Conservation (phyloP, 2,113 vertebrate genomes). For the Tragelaphus buxtoni region DNA sequence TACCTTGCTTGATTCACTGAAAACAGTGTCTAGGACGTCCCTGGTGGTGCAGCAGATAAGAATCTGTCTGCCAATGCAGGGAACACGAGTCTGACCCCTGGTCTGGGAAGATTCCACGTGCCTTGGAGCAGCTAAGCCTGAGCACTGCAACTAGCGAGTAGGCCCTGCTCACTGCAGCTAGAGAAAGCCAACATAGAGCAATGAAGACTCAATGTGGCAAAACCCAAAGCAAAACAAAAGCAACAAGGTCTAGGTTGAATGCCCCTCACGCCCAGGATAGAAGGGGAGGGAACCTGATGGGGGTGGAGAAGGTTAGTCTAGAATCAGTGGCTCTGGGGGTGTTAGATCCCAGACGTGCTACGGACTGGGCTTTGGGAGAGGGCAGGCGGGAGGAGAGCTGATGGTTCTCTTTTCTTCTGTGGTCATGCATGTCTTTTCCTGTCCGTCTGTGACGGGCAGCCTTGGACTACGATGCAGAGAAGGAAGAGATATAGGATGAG, state of each 20-base stretch:
- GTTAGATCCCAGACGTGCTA: not conserved
- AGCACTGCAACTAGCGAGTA: not conserved
- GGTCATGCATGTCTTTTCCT: not conserved
- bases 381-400: not conserved
- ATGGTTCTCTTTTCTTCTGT: not conserved
- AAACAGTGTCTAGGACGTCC: not conserved
- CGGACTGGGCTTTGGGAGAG: rapidly evolving
- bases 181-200: not conserved
- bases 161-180: not conserved
- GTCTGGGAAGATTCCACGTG: not conserved
- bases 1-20: not conserved
- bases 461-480: not conserved
- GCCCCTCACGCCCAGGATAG: not conserved
- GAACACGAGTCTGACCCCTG: not conserved
- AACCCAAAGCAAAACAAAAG: not conserved
- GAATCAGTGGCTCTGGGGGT: not conserved
- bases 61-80: not conserved
- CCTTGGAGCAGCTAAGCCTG: not conserved
- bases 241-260: not conserved
- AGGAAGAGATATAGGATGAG: not conserved
- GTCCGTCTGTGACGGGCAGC: not conserved
- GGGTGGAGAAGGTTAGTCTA: not conserved
- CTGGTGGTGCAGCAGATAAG: not conserved
- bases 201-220: not conserved
- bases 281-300: not conserved